Percentiles rank a stretch among this genome's conserved stretches.
Evolutionary conservation across 2,888 invertebrate species (phyloP).

Genomic region (Lasioglossum malachurum): DNA sequence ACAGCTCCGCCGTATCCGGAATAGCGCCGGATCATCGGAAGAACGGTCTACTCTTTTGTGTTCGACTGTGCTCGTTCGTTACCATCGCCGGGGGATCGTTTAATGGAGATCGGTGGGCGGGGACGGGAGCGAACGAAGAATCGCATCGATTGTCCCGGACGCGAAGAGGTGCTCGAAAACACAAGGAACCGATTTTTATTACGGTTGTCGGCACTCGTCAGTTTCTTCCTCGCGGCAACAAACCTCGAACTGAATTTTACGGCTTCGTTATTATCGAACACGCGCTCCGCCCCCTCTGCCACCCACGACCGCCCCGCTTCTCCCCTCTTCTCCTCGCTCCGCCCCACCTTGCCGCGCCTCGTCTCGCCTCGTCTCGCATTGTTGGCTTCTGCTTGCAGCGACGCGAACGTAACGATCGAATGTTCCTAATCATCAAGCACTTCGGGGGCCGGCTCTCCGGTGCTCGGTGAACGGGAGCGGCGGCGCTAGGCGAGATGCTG

Average conservation of each 20-base stretch:
- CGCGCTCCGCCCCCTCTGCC: background rate
- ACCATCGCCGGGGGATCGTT: background rate
- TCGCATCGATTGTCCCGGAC: background rate
- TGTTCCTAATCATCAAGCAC: slow-evolving; percentile 64
- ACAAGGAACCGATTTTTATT: slow-evolving; percentile 28
- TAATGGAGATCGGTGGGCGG: background rate
- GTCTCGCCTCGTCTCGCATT: slow-evolving; percentile 35
- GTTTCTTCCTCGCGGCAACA: slow-evolving; percentile 29
- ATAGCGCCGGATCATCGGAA: background rate
- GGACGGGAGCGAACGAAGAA: background rate
- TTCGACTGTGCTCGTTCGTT: background rate
- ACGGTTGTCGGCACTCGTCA: slow-evolving; percentile 35
- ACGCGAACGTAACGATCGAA: slow-evolving; percentile 59
- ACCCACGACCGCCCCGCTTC: background rate
- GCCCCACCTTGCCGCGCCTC: background rate
- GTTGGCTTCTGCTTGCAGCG: slow-evolving; percentile 61
- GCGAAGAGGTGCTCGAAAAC: slow-evolving; percentile 13
- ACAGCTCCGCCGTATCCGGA: background rate
- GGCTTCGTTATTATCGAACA: slow-evolving; percentile 63
- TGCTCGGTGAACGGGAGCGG: slow-evolving; percentile 54
- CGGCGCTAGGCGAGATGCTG: slow-evolving; percentile 46
- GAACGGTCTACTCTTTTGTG: background rate
- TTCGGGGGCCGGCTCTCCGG: slow-evolving; percentile 58
- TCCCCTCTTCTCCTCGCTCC: background rate
- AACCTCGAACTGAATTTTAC: slow-evolving; percentile 54